A percentile compares a stretch with the other conserved stretches of the same genome.
Evolutionary conservation across 2,888 invertebrate genomes (phyloP).

Genomic region (Blera fallax): DNA sequence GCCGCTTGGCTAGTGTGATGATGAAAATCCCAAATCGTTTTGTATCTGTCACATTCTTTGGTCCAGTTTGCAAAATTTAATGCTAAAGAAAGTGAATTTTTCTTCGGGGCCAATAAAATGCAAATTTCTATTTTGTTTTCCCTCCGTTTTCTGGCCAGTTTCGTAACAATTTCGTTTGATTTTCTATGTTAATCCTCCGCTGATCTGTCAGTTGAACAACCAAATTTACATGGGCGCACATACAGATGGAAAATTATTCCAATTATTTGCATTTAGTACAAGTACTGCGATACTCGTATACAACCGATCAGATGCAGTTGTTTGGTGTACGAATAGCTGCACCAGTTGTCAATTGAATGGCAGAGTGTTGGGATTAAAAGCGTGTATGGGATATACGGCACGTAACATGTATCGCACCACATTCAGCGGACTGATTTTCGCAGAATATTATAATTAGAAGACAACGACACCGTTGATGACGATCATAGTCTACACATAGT

Average conservation of each 20-base stretch:
- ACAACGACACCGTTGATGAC: slow-evolving; percentile 51
- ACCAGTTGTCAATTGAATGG: slow-evolving; percentile 10
- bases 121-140: slow-evolving; percentile 14
- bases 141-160: not conserved
- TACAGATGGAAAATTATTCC: slow-evolving; percentile 1
- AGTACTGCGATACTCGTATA: not conserved
- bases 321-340: not conserved
- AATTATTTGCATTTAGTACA: slow-evolving; percentile 29
- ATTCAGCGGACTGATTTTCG: slow-evolving; percentile 11
- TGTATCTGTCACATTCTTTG: slow-evolving; percentile 5
- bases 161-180: slow-evolving; percentile 14
- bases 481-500: slow-evolving; percentile 13
- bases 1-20: not conserved
- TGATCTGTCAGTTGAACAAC: slow-evolving; percentile 11
- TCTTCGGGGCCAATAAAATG: not conserved
- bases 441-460: slow-evolving; percentile 60
- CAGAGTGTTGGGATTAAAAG: not conserved
- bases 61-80: slow-evolving; percentile 7
- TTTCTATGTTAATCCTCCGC: slow-evolving; percentile 3
- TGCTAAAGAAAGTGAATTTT: slow-evolving; percentile 24
- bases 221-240: slow-evolving; percentile 24
- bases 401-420: not conserved
- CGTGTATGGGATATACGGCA: not conserved
- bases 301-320: not conserved
- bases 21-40: not conserved